Base-by-base conservation (phyloP, 1,140 invertebrate genomes). In the Caenorhabditis brenneri region DNA sequence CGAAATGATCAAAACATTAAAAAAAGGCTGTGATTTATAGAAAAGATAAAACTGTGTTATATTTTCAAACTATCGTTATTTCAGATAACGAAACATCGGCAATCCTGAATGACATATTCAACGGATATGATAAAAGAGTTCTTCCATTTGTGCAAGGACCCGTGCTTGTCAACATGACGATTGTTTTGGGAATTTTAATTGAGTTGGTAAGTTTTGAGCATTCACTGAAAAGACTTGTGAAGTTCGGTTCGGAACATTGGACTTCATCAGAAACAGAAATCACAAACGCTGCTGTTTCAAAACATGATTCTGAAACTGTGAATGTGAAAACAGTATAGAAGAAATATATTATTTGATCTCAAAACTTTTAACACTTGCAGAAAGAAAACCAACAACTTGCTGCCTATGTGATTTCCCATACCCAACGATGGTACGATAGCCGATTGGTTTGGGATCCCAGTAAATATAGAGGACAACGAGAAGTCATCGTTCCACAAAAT, bases 331-430 rank as follows among this genome's bases (percentile, higher is more conserved):
- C n/a, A n/a, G n/a, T n/a, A n/a, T n/a, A n/a, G n/a, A n/a, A n/a
- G n/a, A n/a, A n/a, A n/a, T n/a, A n/a, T n/a, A n/a, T n/a, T n/a
- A n/a, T n/a, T n/a, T n/a, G 7, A 22, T 22, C 27, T 16, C 51
- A 10, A 51, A 80, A 3, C 5, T 1, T 16, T 2, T 31, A 55
- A 80, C 15, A 33, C 79, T 86, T 84, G 19, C 55, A 87, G 86
- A 58, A 84, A 39, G 88, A 88, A 84, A 88, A 88, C 42, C 87
- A 88, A 42, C 88, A 88, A 74, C 81, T 88, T 19, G 88, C 88
- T 15, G 74, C 86, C 12, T 88, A 87, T 81, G 88, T 88, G 16
- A 85, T 88, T 29, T 88, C 86, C 15, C 88, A 88, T 53, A 84
- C 86, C 31, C 78, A 86, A 29, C 29, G 60, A 80, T 87, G 86